These are phyloP conservation scores for Conger conger DNA, from an alignment of 2,113 vertebrate genomes.

Conservation along the genomic window DNA sequence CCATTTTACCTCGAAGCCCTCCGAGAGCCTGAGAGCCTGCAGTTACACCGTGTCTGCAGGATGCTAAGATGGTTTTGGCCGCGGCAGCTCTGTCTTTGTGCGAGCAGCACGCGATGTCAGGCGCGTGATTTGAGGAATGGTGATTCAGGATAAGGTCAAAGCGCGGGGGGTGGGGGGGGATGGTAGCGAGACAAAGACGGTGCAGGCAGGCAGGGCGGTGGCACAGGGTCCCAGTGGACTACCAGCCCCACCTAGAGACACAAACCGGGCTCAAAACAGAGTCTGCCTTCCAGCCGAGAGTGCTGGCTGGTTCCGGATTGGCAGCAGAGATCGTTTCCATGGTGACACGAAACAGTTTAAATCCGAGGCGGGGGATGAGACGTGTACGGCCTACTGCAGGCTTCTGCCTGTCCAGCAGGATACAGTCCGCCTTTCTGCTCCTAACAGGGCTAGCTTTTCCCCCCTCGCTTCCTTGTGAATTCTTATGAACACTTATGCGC, in stretches of 20 bases:
- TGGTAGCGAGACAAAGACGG: constrained; percentile 40
- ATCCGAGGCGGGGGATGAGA: constrained; percentile 14
- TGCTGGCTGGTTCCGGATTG: constrained; percentile 19
- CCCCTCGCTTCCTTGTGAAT: too few relatives aligned
- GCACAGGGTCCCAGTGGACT: constrained; percentile 6
- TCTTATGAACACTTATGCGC: too few relatives aligned
- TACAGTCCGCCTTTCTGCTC: too few relatives aligned
- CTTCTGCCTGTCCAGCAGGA: not conserved
- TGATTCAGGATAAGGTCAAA: constrained; percentile 10
- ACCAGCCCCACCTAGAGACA: constrained; percentile 43
- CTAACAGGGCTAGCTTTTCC: too few relatives aligned
- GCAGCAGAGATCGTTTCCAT: constrained; percentile 23
- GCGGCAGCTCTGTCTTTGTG: not conserved
- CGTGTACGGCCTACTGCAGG: too few relatives aligned
- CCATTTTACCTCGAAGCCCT: not conserved
- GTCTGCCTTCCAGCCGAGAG: constrained; percentile 27
- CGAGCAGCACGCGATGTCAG: not conserved
- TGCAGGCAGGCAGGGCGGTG: constrained; percentile 8
- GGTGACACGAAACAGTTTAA: constrained; percentile 29
- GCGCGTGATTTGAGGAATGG: not conserved
- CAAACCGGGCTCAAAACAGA: constrained; percentile 24
- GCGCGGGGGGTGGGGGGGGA: not conserved
- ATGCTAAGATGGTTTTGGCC: not conserved
- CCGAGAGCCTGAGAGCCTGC: not conserved
- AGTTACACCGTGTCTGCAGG: not conserved